Evolutionary conservation across 2,888 invertebrate species (phyloP).

Genomic region (Erebia aethiops): DNA sequence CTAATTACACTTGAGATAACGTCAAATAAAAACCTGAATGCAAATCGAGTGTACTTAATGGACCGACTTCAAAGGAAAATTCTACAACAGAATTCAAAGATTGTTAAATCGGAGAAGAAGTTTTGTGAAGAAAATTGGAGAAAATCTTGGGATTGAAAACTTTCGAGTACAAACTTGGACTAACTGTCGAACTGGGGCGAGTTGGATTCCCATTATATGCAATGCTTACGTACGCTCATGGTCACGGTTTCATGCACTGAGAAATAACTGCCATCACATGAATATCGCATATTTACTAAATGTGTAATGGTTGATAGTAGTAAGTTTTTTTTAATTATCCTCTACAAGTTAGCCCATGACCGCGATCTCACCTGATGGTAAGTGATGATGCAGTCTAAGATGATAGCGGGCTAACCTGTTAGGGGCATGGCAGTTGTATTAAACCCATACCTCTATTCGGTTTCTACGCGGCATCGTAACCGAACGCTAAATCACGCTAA

Average conservation of each 20-base stretch:
- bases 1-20: not conserved
- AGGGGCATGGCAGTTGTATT: no score
- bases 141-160: constrained; percentile 22
- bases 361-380: no score
- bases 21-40: constrained; percentile 10
- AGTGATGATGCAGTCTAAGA: no score
- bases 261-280: not conserved
- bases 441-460: no score
- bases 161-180: constrained; percentile 20
- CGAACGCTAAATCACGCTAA: no score
- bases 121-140: constrained; percentile 25
- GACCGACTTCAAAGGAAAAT: constrained; percentile 19
- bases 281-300: not conserved
- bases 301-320: not conserved
- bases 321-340: no score
- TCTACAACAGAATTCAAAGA: constrained; percentile 18
- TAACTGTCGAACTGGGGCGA: constrained; percentile 20
- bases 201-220: constrained; percentile 20
- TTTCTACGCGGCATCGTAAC: no score
- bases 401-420: no score
- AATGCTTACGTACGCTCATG: constrained; percentile 14
- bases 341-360: no score
- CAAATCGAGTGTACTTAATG: constrained; percentile 16
- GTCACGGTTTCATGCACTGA: not conserved
- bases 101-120: constrained; percentile 24